Conservation (phyloP, 2,888 invertebrate species). For the Cephus spinipes region DNA sequence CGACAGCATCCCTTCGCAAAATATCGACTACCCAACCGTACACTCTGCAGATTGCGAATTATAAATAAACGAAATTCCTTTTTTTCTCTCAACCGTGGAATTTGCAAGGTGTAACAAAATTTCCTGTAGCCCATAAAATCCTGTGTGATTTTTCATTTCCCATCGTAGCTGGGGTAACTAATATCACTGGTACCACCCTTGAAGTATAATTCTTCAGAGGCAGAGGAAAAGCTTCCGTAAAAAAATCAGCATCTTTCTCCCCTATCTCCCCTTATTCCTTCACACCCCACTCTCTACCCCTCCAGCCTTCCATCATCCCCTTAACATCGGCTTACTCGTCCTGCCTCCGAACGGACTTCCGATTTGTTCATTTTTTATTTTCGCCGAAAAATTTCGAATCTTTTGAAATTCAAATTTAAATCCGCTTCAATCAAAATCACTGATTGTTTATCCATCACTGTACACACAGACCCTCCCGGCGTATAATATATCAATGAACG, state of each 20-base stretch:
- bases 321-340: no score
- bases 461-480: no score
- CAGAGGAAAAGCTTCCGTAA: background rate
- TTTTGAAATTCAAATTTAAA: no score
- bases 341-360: no score
- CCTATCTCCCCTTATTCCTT: background rate
- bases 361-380: no score
- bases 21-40: background rate
- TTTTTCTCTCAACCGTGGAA: background rate
- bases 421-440: no score
- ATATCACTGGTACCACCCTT: background rate
- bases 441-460: no score
- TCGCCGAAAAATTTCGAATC: no score
- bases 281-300: no score
- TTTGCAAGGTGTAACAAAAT: background rate
- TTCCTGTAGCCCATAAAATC: background rate
- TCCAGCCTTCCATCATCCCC: no score
- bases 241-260: background rate
- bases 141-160: background rate
- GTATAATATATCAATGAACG: no score
- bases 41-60: background rate
- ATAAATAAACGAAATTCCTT: background rate
- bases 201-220: background rate
- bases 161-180: background rate
- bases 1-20: background rate